Evolutionary conservation across 1,140 invertebrate species (phyloP), one percentile per base, ranked within the genome.

Genomic region (Drosophila albomicans): DNA sequence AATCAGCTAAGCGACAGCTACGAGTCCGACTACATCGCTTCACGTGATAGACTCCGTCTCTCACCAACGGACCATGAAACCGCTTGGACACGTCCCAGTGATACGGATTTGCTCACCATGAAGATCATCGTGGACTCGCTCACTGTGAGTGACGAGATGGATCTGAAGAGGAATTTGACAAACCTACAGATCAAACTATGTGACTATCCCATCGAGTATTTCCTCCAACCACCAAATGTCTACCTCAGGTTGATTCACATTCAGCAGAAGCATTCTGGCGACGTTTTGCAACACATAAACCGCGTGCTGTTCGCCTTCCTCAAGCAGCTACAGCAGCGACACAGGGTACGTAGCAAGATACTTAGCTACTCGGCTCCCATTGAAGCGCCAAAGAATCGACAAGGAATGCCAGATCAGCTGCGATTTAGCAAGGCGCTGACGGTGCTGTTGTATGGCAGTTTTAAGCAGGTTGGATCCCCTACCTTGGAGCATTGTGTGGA

Each of bases 161-260:
- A 86, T 38, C 48, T 91, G 20, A n/a, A 76, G 1, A 57, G 75
- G 6, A 49, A 74, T 8, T 13, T 92, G 0, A 74, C 65, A 0
- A 69, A 78, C 8, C 20, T 92, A 11, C 70, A 74, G 32, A 67
- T 92, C 0, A 82, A 81, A 11, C 63, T 92, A 57, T 15, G 15
- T 5, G 91, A 92, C 64, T 92, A 92, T 64, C 91, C 91, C 1
- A 69, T 71, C 0, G 91, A 92, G 48, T 91, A 82, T 48, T 58
- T 92, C 28, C 71, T 92, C 1, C 91, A 92, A 57, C 15, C 78
- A 0, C 91, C 91, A 7, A 62, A 79, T 25, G 63, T 88, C n/a
- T 89, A 86, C 8, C 67, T 87, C 0, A 51, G 75, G 2, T 28
- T 92, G 13, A 28, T 92, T n/a, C 45, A 88, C 13, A 48, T 91